These are phyloP conservation scores for Latheticus oryzae DNA, from an alignment of 2,888 invertebrate species.

Conservation along the genomic window DNA sequence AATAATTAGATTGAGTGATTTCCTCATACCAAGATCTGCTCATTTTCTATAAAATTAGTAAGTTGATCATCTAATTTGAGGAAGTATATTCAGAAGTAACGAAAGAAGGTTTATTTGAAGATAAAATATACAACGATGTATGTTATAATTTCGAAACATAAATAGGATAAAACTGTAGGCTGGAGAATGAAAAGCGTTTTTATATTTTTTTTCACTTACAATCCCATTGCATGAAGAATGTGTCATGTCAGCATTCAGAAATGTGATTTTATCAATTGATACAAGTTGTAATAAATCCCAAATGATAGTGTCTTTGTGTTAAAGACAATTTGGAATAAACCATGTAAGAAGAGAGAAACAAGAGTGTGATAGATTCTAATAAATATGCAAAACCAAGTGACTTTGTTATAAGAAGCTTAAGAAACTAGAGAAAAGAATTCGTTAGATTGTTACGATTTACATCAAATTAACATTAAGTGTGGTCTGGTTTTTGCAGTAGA, in stretches of 20 bases:
- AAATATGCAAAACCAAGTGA: constrained; percentile 18
- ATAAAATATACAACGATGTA: no score
- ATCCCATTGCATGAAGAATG: constrained; percentile 20
- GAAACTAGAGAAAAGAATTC: no score
- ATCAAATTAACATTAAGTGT: constrained; percentile 26
- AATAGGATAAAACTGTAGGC: constrained; percentile 1
- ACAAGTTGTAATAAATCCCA: constrained; percentile 1
- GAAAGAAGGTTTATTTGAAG: no score
- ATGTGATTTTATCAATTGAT: constrained; percentile 21
- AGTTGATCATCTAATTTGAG: no score
- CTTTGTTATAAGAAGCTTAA: constrained; percentile 31
- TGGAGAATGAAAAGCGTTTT: constrained; percentile 12
- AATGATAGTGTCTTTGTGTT: constrained; percentile 4
- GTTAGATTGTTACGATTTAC: constrained; percentile 33
- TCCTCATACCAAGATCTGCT: no score
- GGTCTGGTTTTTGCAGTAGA: constrained; percentile 16
- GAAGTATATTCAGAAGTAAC: no score
- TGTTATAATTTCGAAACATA: neutral
- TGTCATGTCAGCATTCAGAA: constrained; percentile 23
- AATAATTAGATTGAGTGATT: no score
- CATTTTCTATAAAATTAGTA: no score
- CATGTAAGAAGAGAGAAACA: neutral
- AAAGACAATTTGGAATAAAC: no score
- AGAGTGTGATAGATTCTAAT: constrained; percentile 16
- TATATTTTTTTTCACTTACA: neutral